Base-by-base conservation (phyloP, 2,113 vertebrate species). In the Uria aalge region DNA sequence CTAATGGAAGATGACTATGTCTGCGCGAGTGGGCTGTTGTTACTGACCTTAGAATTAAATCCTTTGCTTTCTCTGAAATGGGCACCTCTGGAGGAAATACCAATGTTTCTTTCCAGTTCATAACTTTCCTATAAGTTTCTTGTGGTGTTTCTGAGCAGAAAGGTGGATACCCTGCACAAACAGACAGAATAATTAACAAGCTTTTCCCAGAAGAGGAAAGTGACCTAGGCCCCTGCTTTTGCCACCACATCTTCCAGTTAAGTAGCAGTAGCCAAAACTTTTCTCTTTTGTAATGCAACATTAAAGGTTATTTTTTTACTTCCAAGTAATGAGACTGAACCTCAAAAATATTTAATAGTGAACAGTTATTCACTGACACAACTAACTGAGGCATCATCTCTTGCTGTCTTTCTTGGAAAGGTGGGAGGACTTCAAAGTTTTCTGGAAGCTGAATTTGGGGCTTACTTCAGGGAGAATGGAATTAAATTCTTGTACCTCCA, bases 111-210 rank as follows among this genome's bases (percentile, higher is more conserved):
- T 99, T 99, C 99, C 99, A 99, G 98, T 99, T 99, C 99, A 99
- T 99, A 87, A 99, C 99, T 97, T 99, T 99, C 94, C 99, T 98
- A 66, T 99, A 99, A 0, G 99, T 99, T 97, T 99, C 99, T 90
- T 99, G 99, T 6, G 99, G 99, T 0, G 99, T 99, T 98, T 99
- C 99, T 4, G 99, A 99, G 96, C 99, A 99, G 98, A 99, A 99
- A 9, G 99, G 99, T 29, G 99, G 99, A 91, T 99, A 99, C 47
- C 99, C 99, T 99, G 96, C 16, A 75, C 41, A 96, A 59, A 62
- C 41, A 87, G 69, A 89, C 8, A 56, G 57, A 22, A 60, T 84
- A 67, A 34, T 84, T 16, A 34, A 41, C 69, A 38, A 73, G 52
- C 11, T 67, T 88, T 22, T 68, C 45, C 63, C 56, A 67, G 53